phyloP scores from a whole-genome alignment of 2,113 vertebrate genomes.

The Dasyurus viverrinus region DNA sequence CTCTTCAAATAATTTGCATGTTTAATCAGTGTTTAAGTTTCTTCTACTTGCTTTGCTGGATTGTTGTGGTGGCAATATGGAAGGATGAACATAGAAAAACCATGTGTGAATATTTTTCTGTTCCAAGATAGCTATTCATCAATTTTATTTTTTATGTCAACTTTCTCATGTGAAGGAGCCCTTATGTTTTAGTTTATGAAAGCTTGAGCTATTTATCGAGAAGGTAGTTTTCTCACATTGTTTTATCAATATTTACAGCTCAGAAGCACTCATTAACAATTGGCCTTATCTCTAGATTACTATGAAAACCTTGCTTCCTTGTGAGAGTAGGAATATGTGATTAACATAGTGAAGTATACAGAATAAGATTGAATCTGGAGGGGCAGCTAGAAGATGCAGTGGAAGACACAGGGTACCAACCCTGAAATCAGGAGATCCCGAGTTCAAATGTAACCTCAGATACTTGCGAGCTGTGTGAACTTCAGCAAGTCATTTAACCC shows the following conservation, averaged over 20 bases:
- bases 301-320: slow-evolving; percentile 49
- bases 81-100: neutral
- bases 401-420: too few species aligned
- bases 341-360: neutral
- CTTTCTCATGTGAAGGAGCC: neutral
- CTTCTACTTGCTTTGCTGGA: neutral
- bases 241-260: neutral
- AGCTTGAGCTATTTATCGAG: neutral
- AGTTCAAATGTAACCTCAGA: too few species aligned
- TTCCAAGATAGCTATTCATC: neutral
- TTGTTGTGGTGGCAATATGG: neutral
- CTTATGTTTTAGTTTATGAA: neutral
- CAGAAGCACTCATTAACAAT: neutral
- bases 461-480: too few species aligned
- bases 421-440: too few species aligned
- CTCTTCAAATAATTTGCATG: neutral
- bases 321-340: slow-evolving; percentile 31
- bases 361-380: neutral
- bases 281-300: slow-evolving; percentile 22
- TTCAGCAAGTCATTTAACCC: too few species aligned
- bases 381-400: too few species aligned
- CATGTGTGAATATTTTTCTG: neutral
- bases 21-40: neutral
- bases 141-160: neutral
- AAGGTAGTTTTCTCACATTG: neutral